phyloP scores from a whole-genome alignment of 53 echinoderm and acorn worm species.

The Glandiceps talaboti region DNA sequence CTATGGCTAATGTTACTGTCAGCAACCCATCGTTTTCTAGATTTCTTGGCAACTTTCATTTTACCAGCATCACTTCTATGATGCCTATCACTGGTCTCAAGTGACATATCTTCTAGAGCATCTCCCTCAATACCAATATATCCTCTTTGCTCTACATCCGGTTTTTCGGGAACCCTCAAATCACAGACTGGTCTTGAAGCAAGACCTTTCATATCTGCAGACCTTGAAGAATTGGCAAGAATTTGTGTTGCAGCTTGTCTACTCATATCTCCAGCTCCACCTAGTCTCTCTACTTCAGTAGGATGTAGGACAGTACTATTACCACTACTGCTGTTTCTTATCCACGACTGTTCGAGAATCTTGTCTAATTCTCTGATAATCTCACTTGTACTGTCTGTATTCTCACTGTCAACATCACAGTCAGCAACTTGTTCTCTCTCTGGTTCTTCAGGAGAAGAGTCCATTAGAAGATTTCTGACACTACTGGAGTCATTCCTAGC shows the following conservation, averaged over 20 bases:
- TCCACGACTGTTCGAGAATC: neutral
- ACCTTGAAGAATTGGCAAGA: neutral
- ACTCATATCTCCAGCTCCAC: neutral
- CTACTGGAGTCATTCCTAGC: neutral
- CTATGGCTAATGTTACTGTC: neutral
- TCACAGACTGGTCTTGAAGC: neutral
- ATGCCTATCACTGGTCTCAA: neutral
- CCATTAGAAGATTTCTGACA: neutral
- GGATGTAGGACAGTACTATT: neutral
- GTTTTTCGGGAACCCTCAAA: neutral
- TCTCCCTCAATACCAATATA: neutral
- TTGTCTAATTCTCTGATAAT: neutral
- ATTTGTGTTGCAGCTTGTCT: neutral
- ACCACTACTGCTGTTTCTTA: neutral
- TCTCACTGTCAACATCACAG: neutral
- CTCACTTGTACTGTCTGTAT: neutral
- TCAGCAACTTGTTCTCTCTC: neutral
- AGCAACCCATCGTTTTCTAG: neutral
- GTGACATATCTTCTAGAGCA: neutral
- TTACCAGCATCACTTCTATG: neutral
- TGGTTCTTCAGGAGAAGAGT: neutral
- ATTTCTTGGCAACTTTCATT: neutral
- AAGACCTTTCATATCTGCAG: neutral
- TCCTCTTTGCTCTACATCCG: neutral
- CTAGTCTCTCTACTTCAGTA: neutral